Base-by-base conservation (phyloP, 2,888 invertebrate species). In the Copidosoma aretas region DNA sequence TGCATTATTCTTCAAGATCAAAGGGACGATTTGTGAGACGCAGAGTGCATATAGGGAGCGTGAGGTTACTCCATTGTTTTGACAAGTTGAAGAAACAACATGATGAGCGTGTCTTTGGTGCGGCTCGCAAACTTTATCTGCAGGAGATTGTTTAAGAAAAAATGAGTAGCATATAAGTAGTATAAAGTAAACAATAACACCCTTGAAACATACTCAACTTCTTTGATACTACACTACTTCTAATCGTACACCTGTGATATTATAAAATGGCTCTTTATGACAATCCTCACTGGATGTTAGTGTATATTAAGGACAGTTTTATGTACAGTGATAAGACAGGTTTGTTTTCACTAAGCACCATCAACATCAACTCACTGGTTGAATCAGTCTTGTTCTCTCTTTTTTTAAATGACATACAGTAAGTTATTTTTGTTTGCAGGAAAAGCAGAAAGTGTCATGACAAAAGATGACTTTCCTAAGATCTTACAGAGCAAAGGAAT, bases 241-340 rank as follows among this genome's bases (percentile, higher is more conserved):
- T 51, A 19, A 52, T 25, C 10, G 4, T 61, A 19, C 25, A 4
- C 43, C 43, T 46, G 43, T 39, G 39, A 60, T 49, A 25, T 10
- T 15, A 19, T 49, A 53, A 64, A 65, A 97, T 97, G 97, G 97
- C 97, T 75, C 90, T 95, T 73, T 97, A 95, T 84, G 96, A 97
- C 84, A 95, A 97, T 85, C 92, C 91, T 84, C 92, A 93, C 78
- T 97, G 97, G 93, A 87, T 98, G 59, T 87, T 97, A 62, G 93
- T 95, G 70, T 95, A 97, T 84, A 94, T 97, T 75, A 88, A 95
- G 67, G 95, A 97, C 84, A 95, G 96, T 14, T 98, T 96, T 84
- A 94, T 97, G 80, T 93, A 95, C 25, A 94, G 95, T 24, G 97
- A 98, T 86, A 97, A 97, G 84, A 95, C 97, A 77, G 94, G 87